Percentiles rank a stretch among this genome's conserved stretches.
phyloP scores from a whole-genome alignment of 2,888 invertebrate species.

The Magallana nippona region DNA sequence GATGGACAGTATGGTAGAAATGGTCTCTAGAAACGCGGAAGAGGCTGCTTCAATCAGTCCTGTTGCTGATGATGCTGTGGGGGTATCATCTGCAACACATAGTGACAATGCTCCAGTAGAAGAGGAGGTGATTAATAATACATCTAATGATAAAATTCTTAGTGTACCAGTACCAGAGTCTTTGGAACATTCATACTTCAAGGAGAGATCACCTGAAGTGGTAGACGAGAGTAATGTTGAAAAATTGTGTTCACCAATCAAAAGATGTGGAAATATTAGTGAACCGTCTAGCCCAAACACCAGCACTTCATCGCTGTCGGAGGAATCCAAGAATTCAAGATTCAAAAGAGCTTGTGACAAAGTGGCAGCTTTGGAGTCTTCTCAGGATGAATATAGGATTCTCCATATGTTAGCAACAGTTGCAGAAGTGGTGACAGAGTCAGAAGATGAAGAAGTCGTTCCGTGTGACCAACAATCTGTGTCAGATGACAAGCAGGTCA shows the following conservation, averaged over 20 bases:
- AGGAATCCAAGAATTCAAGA: neutral
- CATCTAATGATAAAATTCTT: no score
- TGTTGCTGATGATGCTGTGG: neutral
- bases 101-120: neutral
- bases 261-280: neutral
- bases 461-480: neutral
- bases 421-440: slow-evolving; percentile 12
- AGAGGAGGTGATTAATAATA: no score
- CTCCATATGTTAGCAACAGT: slow-evolving; percentile 39
- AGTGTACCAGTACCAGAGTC: neutral
- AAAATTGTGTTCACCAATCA: slow-evolving; percentile 17
- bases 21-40: neutral
- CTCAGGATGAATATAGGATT: slow-evolving; percentile 17
- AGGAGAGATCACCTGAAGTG: neutral
- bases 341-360: slow-evolving; percentile 32
- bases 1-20: neutral
- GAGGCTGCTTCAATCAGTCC: slow-evolving; percentile 2
- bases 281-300: neutral
- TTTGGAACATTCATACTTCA: neutral
- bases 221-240: neutral
- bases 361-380: slow-evolving; percentile 36
- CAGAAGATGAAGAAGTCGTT: neutral
- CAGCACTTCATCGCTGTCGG: neutral
- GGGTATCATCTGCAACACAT: neutral
- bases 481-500: neutral